A percentile compares a stretch with the other conserved stretches of the same genome.
These are phyloP conservation scores for Heliconius congener DNA, from an alignment of 1,140 invertebrate species.

Conservation along the genomic window DNA sequence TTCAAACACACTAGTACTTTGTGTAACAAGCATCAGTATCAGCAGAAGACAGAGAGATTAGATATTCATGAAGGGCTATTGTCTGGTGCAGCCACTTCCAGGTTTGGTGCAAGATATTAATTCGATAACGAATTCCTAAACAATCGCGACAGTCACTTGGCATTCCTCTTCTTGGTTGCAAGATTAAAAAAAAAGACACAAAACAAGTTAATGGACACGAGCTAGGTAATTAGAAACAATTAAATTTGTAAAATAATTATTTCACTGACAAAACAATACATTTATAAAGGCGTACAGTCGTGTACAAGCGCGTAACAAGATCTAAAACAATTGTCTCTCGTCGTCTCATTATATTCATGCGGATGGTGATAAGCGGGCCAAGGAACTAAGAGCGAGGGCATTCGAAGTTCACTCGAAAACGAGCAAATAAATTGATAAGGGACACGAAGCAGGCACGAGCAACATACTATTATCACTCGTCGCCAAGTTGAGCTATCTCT, in stretches of 20 bases:
- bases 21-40: slow-evolving; percentile 83
- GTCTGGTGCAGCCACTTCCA: slow-evolving; percentile 97
- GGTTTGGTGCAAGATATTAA: slow-evolving; percentile 91
- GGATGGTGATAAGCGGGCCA: slow-evolving; percentile 75
- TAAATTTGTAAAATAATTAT: slow-evolving; percentile 33
- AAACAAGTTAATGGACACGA: slow-evolving; percentile 55
- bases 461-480: slow-evolving; percentile 48
- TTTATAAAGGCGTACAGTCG: slow-evolving; percentile 42
- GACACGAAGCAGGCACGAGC: slow-evolving; percentile 71
- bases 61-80: slow-evolving; percentile 91
- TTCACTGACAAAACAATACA: slow-evolving; percentile 37
- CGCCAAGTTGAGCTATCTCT: slow-evolving; percentile 35
- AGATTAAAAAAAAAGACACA: slow-evolving; percentile 79
- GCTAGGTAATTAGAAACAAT: slow-evolving; percentile 35
- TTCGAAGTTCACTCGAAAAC: slow-evolving; percentile 69
- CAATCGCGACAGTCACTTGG: slow-evolving; percentile 91
- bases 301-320: slow-evolving; percentile 55
- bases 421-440: slow-evolving; percentile 75
- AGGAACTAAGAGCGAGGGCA: slow-evolving; percentile 73
- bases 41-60: slow-evolving; percentile 89
- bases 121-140: slow-evolving; percentile 91
- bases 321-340: slow-evolving; percentile 69
- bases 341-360: slow-evolving; percentile 77
- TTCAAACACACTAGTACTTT: slow-evolving; percentile 63
- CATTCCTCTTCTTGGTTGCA: slow-evolving; percentile 89